Evolutionary conservation across 2,113 vertebrate genomes (phyloP), one percentile per base, ranked within the genome.

Genomic region (Cynoglossus semilaevis): DNA sequence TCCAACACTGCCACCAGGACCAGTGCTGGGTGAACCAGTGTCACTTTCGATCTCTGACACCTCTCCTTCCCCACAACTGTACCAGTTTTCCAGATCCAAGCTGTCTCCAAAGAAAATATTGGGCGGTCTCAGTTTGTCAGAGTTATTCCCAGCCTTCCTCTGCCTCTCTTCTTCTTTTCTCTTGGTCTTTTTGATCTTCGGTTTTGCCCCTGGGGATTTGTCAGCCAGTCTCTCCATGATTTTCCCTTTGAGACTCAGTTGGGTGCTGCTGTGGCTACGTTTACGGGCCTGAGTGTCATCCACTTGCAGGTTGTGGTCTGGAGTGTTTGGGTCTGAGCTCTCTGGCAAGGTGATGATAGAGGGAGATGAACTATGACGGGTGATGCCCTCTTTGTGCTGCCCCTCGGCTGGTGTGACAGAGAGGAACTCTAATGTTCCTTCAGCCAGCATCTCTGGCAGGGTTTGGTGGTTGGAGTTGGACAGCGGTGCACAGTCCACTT

Each of bases 31-130:
- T 2, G 97, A 98, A 3, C 96, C 96, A 1, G 92, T 80, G 54
- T 99, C 96, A 52, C 97, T 99, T 79, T 99, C 97, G 36, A 99
- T 99, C 86, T 99, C 97, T 2, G 97, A 99, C 54, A 99, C 95
- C 68, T 99, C 97, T 1, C 97, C 97, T 70, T 99, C 97, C 40
- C 97, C 97, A 59, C 97, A 99, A 83, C 97, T 99, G 72, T 99
- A 99, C 97, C 97, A 99, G 72, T 99, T 99, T 80, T 99, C 97
- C 58, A 99, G 90, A 80, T 99, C 97, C 63, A 99, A 89, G 68
- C 95, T 97, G 79, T 99, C 96, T 9, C 95, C 96, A 16, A 99
- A 99, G 81, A 98, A 98, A 46, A 99, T 92, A 8, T 85, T 95
- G 58, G 93, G 90, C 50, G 93, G 94, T 9, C 91, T 93, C 36